Evolutionary conservation across 2,113 vertebrate species (phyloP).

Genomic region (Catharus minimus): DNA sequence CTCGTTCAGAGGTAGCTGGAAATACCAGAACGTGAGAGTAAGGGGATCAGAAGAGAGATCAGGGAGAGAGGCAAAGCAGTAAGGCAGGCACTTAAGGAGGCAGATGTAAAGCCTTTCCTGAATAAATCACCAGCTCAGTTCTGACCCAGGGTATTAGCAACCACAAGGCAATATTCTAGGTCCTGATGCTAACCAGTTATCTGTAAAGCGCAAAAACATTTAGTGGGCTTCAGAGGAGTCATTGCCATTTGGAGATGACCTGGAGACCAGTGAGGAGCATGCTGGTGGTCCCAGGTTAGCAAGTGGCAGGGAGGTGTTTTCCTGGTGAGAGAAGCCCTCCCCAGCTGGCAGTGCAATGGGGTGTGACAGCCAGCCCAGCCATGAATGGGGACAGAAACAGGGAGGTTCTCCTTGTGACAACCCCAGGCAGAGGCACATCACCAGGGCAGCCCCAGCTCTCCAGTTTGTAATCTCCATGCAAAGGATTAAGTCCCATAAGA

Average conservation of each 20-base stretch:
- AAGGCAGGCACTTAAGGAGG: constrained; percentile 10
- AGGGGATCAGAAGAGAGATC: neutral
- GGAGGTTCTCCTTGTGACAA: rapidly evolving
- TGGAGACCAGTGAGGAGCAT: rapidly evolving
- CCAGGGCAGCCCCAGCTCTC: neutral
- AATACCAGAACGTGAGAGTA: constrained; percentile 18
- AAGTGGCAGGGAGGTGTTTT: neutral
- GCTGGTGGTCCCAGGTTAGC: neutral
- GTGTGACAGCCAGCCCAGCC: neutral
- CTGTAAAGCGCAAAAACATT: constrained; percentile 8
- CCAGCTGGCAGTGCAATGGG: rapidly evolving
- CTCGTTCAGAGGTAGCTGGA: constrained; percentile 30
- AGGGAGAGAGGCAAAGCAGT: neutral
- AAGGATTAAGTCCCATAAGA: neutral
- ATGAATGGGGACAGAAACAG: neutral
- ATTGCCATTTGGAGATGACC: neutral
- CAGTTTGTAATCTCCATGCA: neutral
- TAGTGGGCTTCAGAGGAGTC: neutral
- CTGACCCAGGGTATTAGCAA: constrained; percentile 7
- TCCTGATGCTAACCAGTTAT: neutral
- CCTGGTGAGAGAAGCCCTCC: neutral
- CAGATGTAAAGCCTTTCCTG: neutral
- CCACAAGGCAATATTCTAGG: neutral
- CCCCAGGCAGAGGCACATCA: rapidly evolving
- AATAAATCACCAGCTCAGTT: constrained; percentile 13